Evolutionary conservation across 2,797 vertebrate genomes (phyloP).

Genomic region (Alectoris magna): DNA sequence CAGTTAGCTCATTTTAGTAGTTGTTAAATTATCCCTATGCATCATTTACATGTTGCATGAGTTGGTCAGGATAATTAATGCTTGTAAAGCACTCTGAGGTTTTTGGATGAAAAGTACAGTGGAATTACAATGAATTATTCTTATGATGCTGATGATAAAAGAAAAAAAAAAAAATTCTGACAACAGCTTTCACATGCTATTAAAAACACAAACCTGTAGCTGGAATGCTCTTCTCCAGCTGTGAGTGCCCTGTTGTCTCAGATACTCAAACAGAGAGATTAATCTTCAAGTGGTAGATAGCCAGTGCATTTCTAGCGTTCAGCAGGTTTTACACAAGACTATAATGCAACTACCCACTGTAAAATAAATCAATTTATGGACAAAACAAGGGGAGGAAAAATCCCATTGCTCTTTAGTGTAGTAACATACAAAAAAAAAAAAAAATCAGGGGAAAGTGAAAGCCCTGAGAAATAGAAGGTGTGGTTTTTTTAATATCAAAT

Average conservation of each 20-base stretch:
- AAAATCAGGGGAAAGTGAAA: not conserved
- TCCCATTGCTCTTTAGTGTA: slow-evolving; percentile 4
- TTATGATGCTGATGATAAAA: not conserved
- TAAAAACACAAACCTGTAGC: slow-evolving; percentile 46
- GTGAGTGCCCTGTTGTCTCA: slow-evolving; percentile 16
- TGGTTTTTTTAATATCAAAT: not conserved
- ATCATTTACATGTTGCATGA: slow-evolving; percentile 6
- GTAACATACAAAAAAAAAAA: not conserved
- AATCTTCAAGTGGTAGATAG: slow-evolving; percentile 48
- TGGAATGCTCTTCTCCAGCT: slow-evolving; percentile 42
- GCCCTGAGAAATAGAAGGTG: not conserved
- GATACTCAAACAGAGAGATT: slow-evolving; percentile 46
- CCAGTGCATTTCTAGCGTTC: slow-evolving; percentile 41
- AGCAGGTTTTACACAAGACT: slow-evolving; percentile 50
- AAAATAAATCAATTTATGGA: slow-evolving; percentile 52
- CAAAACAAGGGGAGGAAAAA: slow-evolving; percentile 17
- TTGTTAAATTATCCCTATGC: slow-evolving; percentile 17
- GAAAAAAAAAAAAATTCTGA: not conserved
- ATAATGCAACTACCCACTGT: slow-evolving; percentile 31
- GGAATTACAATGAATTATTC: slow-evolving; percentile 41
- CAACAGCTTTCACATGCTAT: slow-evolving; percentile 16
- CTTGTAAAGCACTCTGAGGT: slow-evolving; percentile 16
- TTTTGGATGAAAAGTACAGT: slow-evolving; percentile 4
- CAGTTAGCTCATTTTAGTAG: slow-evolving; percentile 9
- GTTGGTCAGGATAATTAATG: slow-evolving; percentile 31